Base-by-base conservation (phyloP, 2,888 invertebrate genomes). In the Palloptera scutellata region DNA sequence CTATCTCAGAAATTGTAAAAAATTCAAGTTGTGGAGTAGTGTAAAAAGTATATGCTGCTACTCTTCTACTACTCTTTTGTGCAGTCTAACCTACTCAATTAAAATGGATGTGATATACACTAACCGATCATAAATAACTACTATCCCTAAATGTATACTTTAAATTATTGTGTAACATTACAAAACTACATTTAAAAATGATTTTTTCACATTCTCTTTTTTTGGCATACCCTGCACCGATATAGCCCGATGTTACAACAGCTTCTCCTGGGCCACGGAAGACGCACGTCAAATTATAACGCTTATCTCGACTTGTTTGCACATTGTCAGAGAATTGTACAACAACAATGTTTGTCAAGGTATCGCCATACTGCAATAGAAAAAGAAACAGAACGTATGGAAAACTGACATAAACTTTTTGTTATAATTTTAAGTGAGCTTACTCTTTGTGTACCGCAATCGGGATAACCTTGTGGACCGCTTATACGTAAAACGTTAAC, bases 321-420 rank as follows among this genome's bases (percentile, higher is more conserved):
- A 96, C 95, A 79, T 92, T 93, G 84, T 96, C 95, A 75, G 95
- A 95, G 86, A 96, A 96, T 83, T 96, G 96, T 0, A 96, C 95
- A 19, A 96, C 95, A 6, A 95, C 94, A 73, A 96, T 96, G 80
- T 96, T 96, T 68, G 96, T 96, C 91, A 96, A 92, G 5, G 95
- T 94, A 79, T 96, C 96, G 5, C 94, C 95, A 78, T 93, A 95
- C 93, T 94, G n/a, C 83, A 84, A 48, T 13, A 55, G 19, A 30
- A 40, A 19, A 62, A 59, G 43, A 15, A 54, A 42, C 57, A 57
- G 52, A 13, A 13, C 1, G 43, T 13, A n/a, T 17, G 40, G 20
- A 12, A 43, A 59, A 57, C n/a, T n/a, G n/a, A n/a, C n/a, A 60
- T 1, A 19, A 5, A 57, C 1, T 41, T 9, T 43, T 12, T 57